Conservation (phyloP, 2,113 vertebrate species). For the Nipponia nippon region DNA sequence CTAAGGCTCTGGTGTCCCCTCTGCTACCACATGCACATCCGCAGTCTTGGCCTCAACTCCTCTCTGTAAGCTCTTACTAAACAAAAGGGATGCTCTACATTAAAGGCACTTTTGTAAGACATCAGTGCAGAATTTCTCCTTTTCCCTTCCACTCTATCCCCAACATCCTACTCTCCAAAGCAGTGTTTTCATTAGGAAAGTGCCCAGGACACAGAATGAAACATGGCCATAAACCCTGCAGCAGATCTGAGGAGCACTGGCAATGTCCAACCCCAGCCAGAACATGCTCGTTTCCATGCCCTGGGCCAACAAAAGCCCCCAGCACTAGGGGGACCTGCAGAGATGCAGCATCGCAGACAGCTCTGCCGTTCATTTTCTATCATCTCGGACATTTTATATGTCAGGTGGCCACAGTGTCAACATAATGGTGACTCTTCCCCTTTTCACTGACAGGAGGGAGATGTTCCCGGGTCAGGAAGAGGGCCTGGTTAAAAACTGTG, state of each 20-base stretch:
- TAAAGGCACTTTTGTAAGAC: neutral
- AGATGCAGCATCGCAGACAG: neutral
- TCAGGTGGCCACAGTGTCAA: neutral
- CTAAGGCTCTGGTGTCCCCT: neutral
- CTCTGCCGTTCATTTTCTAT: neutral
- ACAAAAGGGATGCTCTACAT: fast-evolving
- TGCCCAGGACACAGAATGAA: neutral
- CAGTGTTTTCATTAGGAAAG: neutral
- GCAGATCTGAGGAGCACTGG: neutral
- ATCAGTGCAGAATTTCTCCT: neutral
- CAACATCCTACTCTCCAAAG: neutral
- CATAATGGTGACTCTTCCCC: neutral
- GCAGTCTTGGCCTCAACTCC: neutral
- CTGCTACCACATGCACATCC: fast-evolving
- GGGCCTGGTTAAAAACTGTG: neutral
- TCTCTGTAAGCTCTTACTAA: neutral
- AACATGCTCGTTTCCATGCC: fast-evolving
- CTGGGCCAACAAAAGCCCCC: neutral
- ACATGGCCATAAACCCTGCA: neutral
- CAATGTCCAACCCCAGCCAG: neutral
- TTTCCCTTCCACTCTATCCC: neutral
- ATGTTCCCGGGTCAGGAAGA: fast-evolving
- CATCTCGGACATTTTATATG: neutral
- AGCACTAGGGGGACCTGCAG: neutral
- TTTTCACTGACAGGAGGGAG: neutral